Percentiles rank a stretch among this genome's conserved stretches.
These are phyloP conservation scores for Portevinia maculata DNA, from an alignment of 2,888 invertebrate genomes.

Conservation along the genomic window DNA sequence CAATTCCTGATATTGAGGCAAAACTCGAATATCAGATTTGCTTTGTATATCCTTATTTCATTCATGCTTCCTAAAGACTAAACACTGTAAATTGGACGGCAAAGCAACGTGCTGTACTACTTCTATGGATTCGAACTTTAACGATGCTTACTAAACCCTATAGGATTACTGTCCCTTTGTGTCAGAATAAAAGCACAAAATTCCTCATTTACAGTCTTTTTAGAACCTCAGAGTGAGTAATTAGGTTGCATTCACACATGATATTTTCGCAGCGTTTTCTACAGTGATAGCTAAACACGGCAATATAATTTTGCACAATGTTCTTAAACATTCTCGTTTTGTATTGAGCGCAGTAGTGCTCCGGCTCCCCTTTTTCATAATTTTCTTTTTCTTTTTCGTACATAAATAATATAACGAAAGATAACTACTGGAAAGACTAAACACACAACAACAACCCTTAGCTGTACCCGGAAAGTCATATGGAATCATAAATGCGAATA, in stretches of 20 bases:
- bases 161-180: background rate
- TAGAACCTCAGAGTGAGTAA: slow-evolving; percentile 23
- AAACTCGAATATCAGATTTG: no score
- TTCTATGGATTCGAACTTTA: no score
- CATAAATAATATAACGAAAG: slow-evolving; percentile 17
- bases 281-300: no score
- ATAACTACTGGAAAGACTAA: slow-evolving; percentile 24
- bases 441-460: slow-evolving; percentile 30
- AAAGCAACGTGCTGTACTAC: no score
- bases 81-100: no score
- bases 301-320: slow-evolving; percentile 8
- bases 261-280: slow-evolving; percentile 6
- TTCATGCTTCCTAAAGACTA: no score
- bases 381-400: slow-evolving; percentile 35
- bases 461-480: slow-evolving; percentile 1
- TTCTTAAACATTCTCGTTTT: slow-evolving; percentile 10
- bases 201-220: slow-evolving; percentile 23
- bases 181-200: slow-evolving; percentile 36
- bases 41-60: no score
- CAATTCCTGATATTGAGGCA: no score
- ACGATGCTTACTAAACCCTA: no score
- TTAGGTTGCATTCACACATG: slow-evolving; percentile 35
- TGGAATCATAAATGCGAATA: background rate
- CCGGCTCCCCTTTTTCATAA: slow-evolving; percentile 4
- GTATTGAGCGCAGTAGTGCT: slow-evolving; percentile 8